Conservation (phyloP, 2,797 vertebrate genomes). For the Scolopax bukidnonensis region DNA sequence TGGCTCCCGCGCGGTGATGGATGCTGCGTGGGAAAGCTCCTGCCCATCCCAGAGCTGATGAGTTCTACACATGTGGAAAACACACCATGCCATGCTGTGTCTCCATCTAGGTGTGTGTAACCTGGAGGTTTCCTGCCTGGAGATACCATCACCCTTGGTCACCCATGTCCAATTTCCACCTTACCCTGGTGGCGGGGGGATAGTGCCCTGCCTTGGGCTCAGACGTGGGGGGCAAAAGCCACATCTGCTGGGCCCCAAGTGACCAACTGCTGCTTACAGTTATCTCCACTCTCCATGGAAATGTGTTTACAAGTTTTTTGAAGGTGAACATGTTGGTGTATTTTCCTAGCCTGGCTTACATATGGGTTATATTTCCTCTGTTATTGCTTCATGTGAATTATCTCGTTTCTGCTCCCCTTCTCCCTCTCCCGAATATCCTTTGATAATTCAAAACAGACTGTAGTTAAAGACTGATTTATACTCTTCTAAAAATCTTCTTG, state of each 20-base stretch:
- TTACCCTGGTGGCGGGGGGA: fast-evolving
- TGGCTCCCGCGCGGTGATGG: fast-evolving
- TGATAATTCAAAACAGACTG: slow-evolving; percentile 45
- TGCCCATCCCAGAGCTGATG: fast-evolving
- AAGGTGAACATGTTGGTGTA: background rate
- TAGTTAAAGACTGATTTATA: slow-evolving; percentile 41
- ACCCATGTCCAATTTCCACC: background rate
- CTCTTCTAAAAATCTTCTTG: background rate
- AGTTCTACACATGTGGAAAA: fast-evolving
- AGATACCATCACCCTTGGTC: background rate
- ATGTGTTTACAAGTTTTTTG: background rate
- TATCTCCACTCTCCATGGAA: background rate
- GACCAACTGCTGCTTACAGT: background rate
- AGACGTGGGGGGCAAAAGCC: background rate
- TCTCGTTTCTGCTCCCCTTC: background rate
- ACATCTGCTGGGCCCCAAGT: background rate
- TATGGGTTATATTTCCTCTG: slow-evolving; percentile 39
- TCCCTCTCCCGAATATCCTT: background rate
- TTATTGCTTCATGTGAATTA: background rate
- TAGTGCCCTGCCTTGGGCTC: background rate
- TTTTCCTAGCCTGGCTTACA: background rate
- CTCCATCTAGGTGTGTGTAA: background rate
- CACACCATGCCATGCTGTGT: background rate
- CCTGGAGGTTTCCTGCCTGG: background rate
- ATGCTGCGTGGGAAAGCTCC: background rate